Evolutionary conservation across 2,888 invertebrate genomes (phyloP).

Genomic region (Acronicta aceris): DNA sequence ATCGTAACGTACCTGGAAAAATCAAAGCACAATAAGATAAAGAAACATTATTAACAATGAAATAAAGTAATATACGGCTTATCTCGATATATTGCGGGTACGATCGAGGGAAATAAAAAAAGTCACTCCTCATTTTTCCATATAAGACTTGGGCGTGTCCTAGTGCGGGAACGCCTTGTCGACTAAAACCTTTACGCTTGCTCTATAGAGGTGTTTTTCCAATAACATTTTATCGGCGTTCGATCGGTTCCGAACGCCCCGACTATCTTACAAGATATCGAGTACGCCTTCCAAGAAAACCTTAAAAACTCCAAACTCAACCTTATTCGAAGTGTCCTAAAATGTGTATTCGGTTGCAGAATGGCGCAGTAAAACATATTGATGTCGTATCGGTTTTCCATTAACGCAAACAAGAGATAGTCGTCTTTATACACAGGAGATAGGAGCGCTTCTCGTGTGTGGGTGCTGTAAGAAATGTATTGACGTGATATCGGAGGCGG

Average conservation of each 20-base stretch:
- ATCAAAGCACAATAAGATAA: slow-evolving; percentile 58
- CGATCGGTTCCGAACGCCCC: slow-evolving; percentile 88
- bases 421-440: slow-evolving; percentile 59
- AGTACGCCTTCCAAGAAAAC: slow-evolving; percentile 87
- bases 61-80: slow-evolving; percentile 72
- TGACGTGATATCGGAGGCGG: slow-evolving; percentile 88
- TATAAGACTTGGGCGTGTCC: slow-evolving; percentile 87
- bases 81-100: slow-evolving; percentile 67
- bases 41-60: slow-evolving; percentile 66
- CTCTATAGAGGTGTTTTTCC: slow-evolving; percentile 86
- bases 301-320: slow-evolving; percentile 60
- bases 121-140: slow-evolving; percentile 82
- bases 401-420: slow-evolving; percentile 69
- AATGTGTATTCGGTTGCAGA: slow-evolving; percentile 65
- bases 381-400: slow-evolving; percentile 89
- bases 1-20: slow-evolving; percentile 81
- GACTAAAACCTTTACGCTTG: slow-evolving; percentile 75
- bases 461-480: slow-evolving; percentile 82
- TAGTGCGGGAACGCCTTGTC: slow-evolving; percentile 77
- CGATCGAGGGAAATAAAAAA: slow-evolving; percentile 77
- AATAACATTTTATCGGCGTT: slow-evolving; percentile 83
- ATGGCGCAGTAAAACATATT: slow-evolving; percentile 83
- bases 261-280: slow-evolving; percentile 88
- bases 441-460: slow-evolving; percentile 73
- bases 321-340: slow-evolving; percentile 66